Base-by-base conservation (phyloP, 1,140 invertebrate species). In the Stenopsyche tienmushanensis region DNA sequence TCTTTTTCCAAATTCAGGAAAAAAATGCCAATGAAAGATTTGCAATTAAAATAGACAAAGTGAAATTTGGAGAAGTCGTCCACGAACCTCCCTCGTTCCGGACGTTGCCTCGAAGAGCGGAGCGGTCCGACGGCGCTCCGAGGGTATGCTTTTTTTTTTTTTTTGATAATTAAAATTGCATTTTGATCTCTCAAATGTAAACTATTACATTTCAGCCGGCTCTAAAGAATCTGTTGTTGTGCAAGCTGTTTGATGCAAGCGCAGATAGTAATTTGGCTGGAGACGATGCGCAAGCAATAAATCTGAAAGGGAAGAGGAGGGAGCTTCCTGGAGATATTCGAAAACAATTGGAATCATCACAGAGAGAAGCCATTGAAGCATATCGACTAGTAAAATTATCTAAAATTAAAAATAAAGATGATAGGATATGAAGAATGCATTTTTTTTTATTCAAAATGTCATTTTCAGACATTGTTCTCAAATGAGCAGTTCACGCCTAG, bases 11-110 rank as follows among this genome's bases (percentile, higher is more conserved):
- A n/a, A n/a, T n/a, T n/a, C n/a, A n/a, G n/a, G n/a, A n/a, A n/a
- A n/a, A n/a, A n/a, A n/a, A n/a, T n/a, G n/a, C n/a, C n/a, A 62
- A 70, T 29, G 17, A 66, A 41, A 17, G 39, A 15, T 64, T 59
- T 34, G 20, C 64, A 8, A 52, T 66, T n/a, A 20, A 64, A 54
- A 66, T 29, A 47, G 88, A 89, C 72, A 74, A 81, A 59, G 76
- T 89, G 39, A 71, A 80, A 72, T 90, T 90, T 79, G 87, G 86
- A 1, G 88, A 89, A 72, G 76, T 86, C 53, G 83, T 75, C n/a
- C 83, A 88, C 72, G 85, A 80, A 62, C 88, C 88, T 58, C 88
- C 88, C 18, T 74, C 75, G 66, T 73, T 89, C 13, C 59, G 60
- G 13, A 78, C 72, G 57, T 59, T 73, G 62, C 82, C 83, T 1